These are phyloP conservation scores for Calameuta idolon DNA, from an alignment of 2,888 invertebrate species.

Conservation along the genomic window DNA sequence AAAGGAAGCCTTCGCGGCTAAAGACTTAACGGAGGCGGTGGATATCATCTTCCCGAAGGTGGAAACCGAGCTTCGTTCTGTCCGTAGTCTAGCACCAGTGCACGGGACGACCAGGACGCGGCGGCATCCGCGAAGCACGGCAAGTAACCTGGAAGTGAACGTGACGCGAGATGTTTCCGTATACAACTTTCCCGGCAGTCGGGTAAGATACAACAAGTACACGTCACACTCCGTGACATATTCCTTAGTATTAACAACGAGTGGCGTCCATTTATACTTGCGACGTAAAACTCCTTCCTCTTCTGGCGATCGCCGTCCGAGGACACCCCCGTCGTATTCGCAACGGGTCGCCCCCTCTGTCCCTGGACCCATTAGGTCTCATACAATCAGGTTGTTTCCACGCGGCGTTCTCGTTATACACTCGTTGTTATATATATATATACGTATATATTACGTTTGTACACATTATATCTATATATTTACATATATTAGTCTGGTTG, in stretches of 20 bases:
- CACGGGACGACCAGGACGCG: not conserved
- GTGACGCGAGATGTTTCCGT: conserved; percentile 58
- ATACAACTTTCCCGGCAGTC: conserved; percentile 64
- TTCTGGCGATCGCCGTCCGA: too few species aligned
- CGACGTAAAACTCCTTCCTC: too few species aligned
- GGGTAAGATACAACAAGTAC: conserved; percentile 50
- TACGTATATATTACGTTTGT: conserved; percentile 3
- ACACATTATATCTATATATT: conserved; percentile 3
- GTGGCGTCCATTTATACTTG: too few species aligned
- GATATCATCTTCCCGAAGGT: not conserved
- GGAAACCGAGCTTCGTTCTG: not conserved
- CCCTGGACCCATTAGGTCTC: too few species aligned
- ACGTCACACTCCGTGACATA: too few species aligned
- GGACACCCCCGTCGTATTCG: too few species aligned
- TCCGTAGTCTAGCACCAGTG: not conserved
- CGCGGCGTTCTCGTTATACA: not conserved
- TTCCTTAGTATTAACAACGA: too few species aligned
- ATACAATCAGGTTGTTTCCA: not conserved
- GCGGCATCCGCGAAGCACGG: conserved; percentile 6
- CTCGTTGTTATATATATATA: not conserved
- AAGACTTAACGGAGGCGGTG: too few species aligned
- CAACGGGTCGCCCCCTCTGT: too few species aligned
- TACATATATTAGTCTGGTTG: conserved; percentile 8
- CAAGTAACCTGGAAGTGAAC: conserved; percentile 31
- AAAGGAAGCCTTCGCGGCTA: not conserved